Percentiles rank a stretch among this genome's conserved stretches.
Conservation (phyloP, 2,888 invertebrate species). For the Stratiomys singularior region DNA sequence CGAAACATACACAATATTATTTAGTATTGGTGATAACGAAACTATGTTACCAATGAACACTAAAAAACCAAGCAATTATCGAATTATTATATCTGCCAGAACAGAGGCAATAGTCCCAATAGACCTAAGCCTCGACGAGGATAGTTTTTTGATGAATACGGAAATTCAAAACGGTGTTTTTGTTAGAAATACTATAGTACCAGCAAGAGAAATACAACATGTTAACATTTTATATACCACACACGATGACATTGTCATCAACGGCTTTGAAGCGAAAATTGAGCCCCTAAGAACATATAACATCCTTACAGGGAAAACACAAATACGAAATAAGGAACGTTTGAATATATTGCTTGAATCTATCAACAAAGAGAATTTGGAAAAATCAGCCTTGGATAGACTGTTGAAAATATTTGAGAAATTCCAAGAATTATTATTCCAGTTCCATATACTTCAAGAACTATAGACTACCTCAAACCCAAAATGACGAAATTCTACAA, state of each 20-base stretch:
- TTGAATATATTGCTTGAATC: not conserved
- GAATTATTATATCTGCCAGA: not conserved
- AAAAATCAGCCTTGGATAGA: not conserved
- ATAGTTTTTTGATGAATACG: constrained; percentile 37
- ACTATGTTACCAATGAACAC: not conserved
- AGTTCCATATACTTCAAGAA: constrained; percentile 9
- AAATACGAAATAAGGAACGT: not conserved
- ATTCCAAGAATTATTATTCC: not conserved
- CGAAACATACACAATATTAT: not conserved
- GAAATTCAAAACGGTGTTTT: constrained; percentile 42
- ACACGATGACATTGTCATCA: not conserved
- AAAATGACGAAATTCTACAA: constrained; percentile 16
- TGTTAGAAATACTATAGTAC: constrained; percentile 39
- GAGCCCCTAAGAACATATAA: not conserved
- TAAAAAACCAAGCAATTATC: not conserved
- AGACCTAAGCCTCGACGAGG: not conserved
- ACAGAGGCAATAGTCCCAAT: constrained; percentile 6
- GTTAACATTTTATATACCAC: constrained; percentile 35
- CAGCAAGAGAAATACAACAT: constrained; percentile 6
- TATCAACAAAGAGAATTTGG: not conserved
- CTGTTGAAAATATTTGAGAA: constrained; percentile 4
- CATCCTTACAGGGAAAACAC: not conserved
- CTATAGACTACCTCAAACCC: not conserved
- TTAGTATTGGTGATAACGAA: not conserved
- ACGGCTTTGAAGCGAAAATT: not conserved